Conservation (phyloP, 2,888 invertebrate genomes). For the Podabrus alpinus region DNA sequence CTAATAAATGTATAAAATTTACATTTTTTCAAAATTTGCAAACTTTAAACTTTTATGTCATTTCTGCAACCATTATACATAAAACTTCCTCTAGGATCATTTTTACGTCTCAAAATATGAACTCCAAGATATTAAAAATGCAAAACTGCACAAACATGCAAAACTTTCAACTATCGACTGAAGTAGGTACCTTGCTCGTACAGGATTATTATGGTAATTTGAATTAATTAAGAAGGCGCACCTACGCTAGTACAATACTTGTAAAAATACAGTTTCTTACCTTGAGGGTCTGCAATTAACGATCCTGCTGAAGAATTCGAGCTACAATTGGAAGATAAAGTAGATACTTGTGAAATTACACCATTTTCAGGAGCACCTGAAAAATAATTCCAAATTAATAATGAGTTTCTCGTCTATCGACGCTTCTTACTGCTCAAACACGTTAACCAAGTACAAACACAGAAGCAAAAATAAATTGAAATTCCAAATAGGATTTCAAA, state of each 20-base stretch:
- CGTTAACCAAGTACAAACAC: neutral
- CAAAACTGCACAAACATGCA: neutral
- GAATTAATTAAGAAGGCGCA: neutral
- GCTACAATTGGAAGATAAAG: constrained; percentile 36
- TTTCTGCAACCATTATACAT: neutral
- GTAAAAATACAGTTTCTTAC: constrained; percentile 18
- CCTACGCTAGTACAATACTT: neutral
- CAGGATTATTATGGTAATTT: neutral
- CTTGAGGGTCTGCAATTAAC: constrained; percentile 34
- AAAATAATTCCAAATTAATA: constrained; percentile 8
- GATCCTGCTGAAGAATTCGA: constrained; percentile 32
- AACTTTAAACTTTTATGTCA: neutral
- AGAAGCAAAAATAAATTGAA: neutral
- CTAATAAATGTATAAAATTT: neutral
- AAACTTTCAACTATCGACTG: neutral
- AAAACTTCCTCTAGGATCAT: neutral
- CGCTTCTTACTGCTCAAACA: neutral
- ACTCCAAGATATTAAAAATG: neutral
- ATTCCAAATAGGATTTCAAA: neutral
- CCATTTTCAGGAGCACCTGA: constrained; percentile 25
- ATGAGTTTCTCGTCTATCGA: neutral
- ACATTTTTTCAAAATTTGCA: neutral
- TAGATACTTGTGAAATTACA: constrained; percentile 33
- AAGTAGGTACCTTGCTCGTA: neutral
- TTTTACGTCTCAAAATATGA: neutral